A percentile compares a stretch with the other conserved stretches of the same genome.
phyloP scores from a whole-genome alignment of 2,113 vertebrate genomes.

The Cyprinodon brontotheroides region DNA sequence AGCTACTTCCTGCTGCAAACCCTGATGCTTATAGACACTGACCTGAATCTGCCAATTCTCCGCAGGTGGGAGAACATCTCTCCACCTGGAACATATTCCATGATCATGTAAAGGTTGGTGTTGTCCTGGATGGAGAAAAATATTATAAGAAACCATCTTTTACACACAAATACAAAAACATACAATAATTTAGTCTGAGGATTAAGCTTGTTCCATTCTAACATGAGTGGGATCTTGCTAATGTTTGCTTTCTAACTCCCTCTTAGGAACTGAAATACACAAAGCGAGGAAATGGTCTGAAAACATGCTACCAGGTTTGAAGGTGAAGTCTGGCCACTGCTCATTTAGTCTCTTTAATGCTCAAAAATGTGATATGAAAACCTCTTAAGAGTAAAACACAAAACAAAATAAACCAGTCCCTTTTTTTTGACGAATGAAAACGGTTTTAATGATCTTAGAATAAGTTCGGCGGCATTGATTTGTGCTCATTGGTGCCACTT shows the following conservation, averaged over 20 bases:
- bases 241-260: not conserved
- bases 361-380: not conserved
- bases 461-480: not conserved
- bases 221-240: not conserved
- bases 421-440: too few species aligned
- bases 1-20: not conserved
- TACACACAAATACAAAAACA: not conserved
- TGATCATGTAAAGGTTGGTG: conserved; percentile 94
- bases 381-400: too few species aligned
- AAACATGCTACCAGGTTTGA: not conserved
- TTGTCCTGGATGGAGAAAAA: conserved; percentile 81
- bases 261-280: not conserved
- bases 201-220: not conserved
- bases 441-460: not conserved
- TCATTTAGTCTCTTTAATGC: not conserved
- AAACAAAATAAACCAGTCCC: not conserved
- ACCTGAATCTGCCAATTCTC: conserved; percentile 91
- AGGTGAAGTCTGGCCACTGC: not conserved
- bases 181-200: not conserved
- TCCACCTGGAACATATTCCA: conserved; percentile 91
- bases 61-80: conserved; percentile 95
- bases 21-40: conserved; percentile 20
- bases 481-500: conserved; percentile 17
- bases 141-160: conserved; percentile 28
- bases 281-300: not conserved